These are phyloP conservation scores for Nemotelus nigrinus DNA, from an alignment of 2,888 invertebrate species.

Conservation along the genomic window DNA sequence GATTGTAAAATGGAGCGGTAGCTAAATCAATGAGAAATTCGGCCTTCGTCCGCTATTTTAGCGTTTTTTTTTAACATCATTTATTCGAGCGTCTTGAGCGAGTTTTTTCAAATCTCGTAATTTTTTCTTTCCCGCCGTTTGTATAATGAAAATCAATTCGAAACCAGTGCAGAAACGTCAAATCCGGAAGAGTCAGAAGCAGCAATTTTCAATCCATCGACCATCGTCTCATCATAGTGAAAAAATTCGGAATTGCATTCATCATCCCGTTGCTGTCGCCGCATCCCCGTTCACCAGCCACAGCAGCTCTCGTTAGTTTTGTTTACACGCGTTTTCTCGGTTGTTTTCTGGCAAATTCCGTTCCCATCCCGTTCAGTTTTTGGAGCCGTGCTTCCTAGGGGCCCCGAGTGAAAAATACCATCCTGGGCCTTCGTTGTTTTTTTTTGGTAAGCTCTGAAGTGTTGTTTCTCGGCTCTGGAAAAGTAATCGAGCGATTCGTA, in stretches of 20 bases:
- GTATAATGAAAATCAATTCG: constrained; percentile 26
- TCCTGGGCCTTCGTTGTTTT: too few species aligned
- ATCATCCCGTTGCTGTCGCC: neutral
- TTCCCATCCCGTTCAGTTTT: too few species aligned
- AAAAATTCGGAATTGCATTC: neutral
- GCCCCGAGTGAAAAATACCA: too few species aligned
- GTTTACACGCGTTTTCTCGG: too few species aligned
- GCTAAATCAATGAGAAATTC: constrained; percentile 63
- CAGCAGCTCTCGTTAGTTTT: too few species aligned
- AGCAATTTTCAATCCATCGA: neutral
- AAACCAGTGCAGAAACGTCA: constrained; percentile 21
- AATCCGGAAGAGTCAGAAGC: constrained; percentile 10
- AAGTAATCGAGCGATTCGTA: too few species aligned
- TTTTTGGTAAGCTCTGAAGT: too few species aligned
- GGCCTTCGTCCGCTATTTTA: constrained; percentile 69
- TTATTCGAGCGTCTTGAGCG: constrained; percentile 54
- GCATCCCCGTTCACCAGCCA: neutral
- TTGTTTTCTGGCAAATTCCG: too few species aligned
- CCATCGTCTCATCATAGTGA: constrained; percentile 3
- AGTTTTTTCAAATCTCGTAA: constrained; percentile 49
- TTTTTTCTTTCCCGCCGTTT: constrained; percentile 37
- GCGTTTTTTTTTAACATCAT: constrained; percentile 70
- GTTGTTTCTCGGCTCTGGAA: too few species aligned
- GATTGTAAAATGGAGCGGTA: constrained; percentile 64
- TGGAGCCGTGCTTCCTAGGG: too few species aligned